A percentile compares a stretch with the other conserved stretches of the same genome.
These are phyloP conservation scores for Tonatia bakeri DNA, from an alignment of 2,113 vertebrate genomes.

Conservation along the genomic window DNA sequence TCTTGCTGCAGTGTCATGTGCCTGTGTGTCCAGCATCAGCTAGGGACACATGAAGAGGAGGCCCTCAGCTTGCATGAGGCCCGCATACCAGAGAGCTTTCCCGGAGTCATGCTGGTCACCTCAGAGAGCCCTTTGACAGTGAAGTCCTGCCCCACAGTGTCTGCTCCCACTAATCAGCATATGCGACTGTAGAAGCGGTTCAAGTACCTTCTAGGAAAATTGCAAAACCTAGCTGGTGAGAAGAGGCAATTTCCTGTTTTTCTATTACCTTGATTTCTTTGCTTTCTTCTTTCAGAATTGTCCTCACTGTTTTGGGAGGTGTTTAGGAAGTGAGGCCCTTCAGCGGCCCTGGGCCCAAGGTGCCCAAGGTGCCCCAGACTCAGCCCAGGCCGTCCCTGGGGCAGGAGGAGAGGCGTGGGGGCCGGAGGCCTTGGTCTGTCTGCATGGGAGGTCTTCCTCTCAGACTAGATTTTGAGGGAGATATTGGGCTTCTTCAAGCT, in stretches of 20 bases:
- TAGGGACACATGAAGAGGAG: not conserved
- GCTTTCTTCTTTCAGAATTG: not conserved
- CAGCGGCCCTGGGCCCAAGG: too few relatives aligned
- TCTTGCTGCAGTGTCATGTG: not conserved
- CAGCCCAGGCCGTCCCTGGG: accelerated
- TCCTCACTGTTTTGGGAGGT: not conserved
- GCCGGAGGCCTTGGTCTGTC: not conserved
- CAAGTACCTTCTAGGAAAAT: slow-evolving; percentile 26
- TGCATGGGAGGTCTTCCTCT: not conserved
- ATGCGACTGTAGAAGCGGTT: not conserved
- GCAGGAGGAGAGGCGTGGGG: not conserved
- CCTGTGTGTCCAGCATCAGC: not conserved
- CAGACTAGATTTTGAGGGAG: not conserved
- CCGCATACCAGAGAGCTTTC: not conserved
- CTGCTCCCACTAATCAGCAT: not conserved
- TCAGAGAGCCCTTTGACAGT: accelerated
- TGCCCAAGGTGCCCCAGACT: too few relatives aligned
- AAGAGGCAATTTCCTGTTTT: slow-evolving; percentile 22
- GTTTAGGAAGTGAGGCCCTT: not conserved
- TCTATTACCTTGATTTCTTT: not conserved
- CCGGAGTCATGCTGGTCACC: not conserved
- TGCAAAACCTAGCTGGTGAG: not conserved
- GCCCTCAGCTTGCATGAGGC: not conserved
- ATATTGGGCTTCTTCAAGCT: not conserved
- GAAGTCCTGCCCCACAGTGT: not conserved